These are phyloP conservation scores for Ernsta delagoae DNA, from an alignment of 2,888 invertebrate species.

Conservation along the genomic window DNA sequence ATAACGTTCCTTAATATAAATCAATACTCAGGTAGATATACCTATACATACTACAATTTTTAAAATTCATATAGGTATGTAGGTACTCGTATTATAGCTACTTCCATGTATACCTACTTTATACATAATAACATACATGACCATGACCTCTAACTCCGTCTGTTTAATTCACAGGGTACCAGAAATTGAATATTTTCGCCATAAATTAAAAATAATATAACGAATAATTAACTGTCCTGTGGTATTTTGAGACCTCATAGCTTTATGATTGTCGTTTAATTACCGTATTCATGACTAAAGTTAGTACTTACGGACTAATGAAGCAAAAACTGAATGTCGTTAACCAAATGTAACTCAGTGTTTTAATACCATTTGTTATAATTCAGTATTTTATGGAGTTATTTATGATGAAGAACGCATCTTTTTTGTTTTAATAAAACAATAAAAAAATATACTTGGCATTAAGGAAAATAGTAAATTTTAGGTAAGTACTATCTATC, in stretches of 20 bases:
- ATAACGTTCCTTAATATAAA: no score
- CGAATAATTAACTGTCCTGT: constrained; percentile 22
- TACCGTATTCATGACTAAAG: constrained; percentile 22
- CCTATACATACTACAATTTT: no score
- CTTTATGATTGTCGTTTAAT: constrained; percentile 30
- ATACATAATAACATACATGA: no score
- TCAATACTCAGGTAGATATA: no score
- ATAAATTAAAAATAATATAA: constrained; percentile 27
- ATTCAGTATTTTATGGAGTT: constrained; percentile 22
- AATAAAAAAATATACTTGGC: constrained; percentile 31
- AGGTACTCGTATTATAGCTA: no score
- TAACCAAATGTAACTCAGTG: constrained; percentile 23
- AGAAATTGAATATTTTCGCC: constrained; percentile 7
- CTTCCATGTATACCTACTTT: no score
- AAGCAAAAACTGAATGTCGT: constrained; percentile 26
- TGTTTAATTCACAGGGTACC: no score
- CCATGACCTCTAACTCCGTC: no score
- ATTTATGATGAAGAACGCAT: constrained; percentile 28
- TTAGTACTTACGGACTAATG: constrained; percentile 23
- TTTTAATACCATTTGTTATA: not conserved
- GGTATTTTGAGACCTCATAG: constrained; percentile 12
- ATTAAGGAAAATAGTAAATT: constrained; percentile 26
- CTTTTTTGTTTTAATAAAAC: constrained; percentile 25
- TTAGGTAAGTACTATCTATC: no score
- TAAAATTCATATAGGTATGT: no score